These are phyloP conservation scores for Halichoerus grypus DNA, from an alignment of 2,113 vertebrate genomes.

Conservation along the genomic window DNA sequence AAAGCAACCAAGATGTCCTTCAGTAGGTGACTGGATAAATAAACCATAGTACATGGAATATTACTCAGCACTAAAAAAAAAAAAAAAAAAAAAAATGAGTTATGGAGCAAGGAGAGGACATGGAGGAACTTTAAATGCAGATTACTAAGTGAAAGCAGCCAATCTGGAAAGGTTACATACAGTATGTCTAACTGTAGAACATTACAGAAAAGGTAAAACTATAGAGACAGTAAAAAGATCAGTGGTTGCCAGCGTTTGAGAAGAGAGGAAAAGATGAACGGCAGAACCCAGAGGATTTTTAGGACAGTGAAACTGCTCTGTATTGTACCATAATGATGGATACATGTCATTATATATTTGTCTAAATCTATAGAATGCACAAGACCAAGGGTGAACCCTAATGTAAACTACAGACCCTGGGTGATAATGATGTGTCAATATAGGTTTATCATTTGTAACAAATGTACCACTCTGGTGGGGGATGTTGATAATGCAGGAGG, in stretches of 20 bases:
- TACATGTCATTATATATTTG: background rate
- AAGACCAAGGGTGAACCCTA: background rate
- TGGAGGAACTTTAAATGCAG: background rate
- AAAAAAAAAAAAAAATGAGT: background rate
- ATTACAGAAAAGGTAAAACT: constrained; percentile 20
- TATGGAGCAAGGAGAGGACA: background rate
- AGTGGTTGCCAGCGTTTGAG: background rate
- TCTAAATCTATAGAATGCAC: background rate
- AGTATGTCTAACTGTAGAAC: background rate
- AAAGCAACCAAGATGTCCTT: background rate
- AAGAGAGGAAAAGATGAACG: background rate
- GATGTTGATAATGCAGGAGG: background rate
- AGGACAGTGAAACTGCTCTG: background rate
- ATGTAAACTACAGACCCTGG: background rate
- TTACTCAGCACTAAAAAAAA: background rate
- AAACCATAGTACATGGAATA: background rate
- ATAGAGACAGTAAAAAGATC: background rate
- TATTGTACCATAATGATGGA: background rate
- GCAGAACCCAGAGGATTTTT: background rate
- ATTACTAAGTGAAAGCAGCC: background rate
- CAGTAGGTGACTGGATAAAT: background rate
- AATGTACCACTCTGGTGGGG: background rate
- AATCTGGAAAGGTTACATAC: background rate
- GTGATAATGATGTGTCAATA: background rate
- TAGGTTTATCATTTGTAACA: background rate